Percentiles rank a stretch among this genome's conserved stretches.
Evolutionary conservation across 2,113 vertebrate genomes (phyloP).

Genomic region (Carassius carassius): DNA sequence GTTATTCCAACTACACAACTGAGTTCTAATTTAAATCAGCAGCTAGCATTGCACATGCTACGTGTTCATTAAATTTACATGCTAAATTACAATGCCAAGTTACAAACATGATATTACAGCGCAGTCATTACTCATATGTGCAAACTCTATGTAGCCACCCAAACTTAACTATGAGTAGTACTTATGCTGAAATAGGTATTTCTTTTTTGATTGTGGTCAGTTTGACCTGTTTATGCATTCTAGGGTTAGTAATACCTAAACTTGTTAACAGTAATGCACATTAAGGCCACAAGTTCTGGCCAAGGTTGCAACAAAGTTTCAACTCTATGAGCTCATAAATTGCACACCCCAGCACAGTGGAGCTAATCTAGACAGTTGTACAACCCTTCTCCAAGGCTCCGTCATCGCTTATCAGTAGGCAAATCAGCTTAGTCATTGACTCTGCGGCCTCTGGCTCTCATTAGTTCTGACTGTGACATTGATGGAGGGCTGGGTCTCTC

Average conservation of each 20-base stretch:
- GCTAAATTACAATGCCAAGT: too few relatives aligned
- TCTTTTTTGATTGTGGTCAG: too few relatives aligned
- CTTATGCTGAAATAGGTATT: too few relatives aligned
- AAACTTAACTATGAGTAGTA: too few relatives aligned
- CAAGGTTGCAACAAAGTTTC: background rate
- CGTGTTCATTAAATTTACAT: too few relatives aligned
- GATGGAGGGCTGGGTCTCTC: conserved; percentile 69
- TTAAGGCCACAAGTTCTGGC: background rate
- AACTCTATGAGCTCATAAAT: background rate
- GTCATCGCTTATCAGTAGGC: conserved; percentile 73
- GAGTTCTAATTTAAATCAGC: too few relatives aligned
- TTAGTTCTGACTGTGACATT: conserved; percentile 71
- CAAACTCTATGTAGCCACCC: too few relatives aligned
- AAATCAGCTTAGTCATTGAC: conserved; percentile 78
- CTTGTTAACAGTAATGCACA: background rate
- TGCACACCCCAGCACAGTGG: background rate
- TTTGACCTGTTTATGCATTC: background rate
- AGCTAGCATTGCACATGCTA: too few relatives aligned
- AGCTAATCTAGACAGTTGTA: conserved; percentile 20
- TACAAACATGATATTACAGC: too few relatives aligned
- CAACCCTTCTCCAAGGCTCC: conserved; percentile 41
- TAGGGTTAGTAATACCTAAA: too few relatives aligned
- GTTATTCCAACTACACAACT: too few relatives aligned
- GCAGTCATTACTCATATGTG: too few relatives aligned
- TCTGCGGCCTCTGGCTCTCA: conserved; percentile 66